Base-by-base conservation (phyloP, 2,797 vertebrate genomes). In the Cyclopterus lumpus region DNA sequence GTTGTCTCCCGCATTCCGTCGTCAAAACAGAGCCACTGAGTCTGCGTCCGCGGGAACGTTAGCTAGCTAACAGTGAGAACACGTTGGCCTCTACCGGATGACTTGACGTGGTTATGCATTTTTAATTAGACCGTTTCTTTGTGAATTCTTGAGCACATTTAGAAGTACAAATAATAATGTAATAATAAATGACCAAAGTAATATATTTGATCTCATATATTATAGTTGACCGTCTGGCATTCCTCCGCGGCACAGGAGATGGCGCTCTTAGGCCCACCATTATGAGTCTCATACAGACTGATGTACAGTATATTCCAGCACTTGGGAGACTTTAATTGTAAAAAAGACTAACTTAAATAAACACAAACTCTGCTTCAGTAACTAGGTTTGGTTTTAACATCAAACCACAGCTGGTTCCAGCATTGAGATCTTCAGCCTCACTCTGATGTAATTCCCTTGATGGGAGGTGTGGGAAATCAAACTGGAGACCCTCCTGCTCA, bases 381-480 rank as follows among this genome's bases (percentile, higher is more conserved):
- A 85, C 72, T 64, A 69, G 42, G 42, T 77, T 81, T 83, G 75
- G 58, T 76, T 81, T 46, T 68, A 81, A 79, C 12, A 12, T 75
- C n/a, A 72, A 78, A 71, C 63, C 71, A 51, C 53, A 81, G 80
- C 82, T 84, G 68, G 70, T 72, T 88, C 66, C 58, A 77, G 55
- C 59, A 28, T 34, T 46, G 79, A 86, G 71, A 63, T 81, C 71
- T 85, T 72, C 65, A 71, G 69, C 66, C 78, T 67, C 14, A 66
- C 72, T 78, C 73, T 90, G 91, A 91, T 78, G 80, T 75, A 88
- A 91, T 87, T 84, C 87, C 88, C 88, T 71, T 30, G 80, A 84
- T 60, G 71, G 80, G 83, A 90, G 79, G 81, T 32, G 83, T 79
- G 76, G 80, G 57, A 81, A 57, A 30, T 83, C 74, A 75, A 78